Evolutionary conservation across 2,113 vertebrate species (phyloP).

Genomic region (Notechis scutatus): DNA sequence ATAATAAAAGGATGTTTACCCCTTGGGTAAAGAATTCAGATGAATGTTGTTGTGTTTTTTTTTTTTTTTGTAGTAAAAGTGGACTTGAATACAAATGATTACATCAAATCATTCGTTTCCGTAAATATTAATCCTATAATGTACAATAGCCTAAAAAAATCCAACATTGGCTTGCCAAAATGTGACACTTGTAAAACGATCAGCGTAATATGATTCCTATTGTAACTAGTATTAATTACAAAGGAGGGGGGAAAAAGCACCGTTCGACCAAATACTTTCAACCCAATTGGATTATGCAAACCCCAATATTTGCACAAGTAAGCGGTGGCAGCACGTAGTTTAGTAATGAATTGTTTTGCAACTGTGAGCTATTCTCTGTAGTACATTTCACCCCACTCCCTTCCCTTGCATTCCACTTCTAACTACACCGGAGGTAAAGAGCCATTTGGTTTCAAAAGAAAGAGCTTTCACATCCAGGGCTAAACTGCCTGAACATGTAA

Average conservation of each 20-base stretch:
- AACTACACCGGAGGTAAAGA: not conserved
- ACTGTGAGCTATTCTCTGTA: not conserved
- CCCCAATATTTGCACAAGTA: slow-evolving; percentile 34
- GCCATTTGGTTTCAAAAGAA: not conserved
- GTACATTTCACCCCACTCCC: not conserved
- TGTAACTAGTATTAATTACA: not conserved
- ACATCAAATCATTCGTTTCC: slow-evolving; percentile 17
- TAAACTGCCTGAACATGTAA: slow-evolving; percentile 8
- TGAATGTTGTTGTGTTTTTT: slow-evolving; percentile 38
- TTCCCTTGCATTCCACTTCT: not conserved
- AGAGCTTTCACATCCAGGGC: not conserved
- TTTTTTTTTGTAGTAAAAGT: slow-evolving; percentile 21
- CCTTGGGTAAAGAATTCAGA: slow-evolving; percentile 56
- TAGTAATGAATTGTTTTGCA: not conserved
- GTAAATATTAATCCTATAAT: not conserved
- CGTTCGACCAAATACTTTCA: not conserved
- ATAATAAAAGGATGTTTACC: slow-evolving; percentile 56
- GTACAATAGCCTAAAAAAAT: not conserved
- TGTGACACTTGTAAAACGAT: not conserved
- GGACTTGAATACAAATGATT: slow-evolving; percentile 1
- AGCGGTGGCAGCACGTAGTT: not conserved
- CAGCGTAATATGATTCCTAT: not conserved
- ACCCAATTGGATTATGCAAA: slow-evolving; percentile 50
- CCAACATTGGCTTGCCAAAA: not conserved
- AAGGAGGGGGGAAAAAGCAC: not conserved